Percentiles rank a stretch among this genome's conserved stretches.
Evolutionary conservation across 2,888 invertebrate genomes (phyloP).

Genomic region (Cataglyphis cursor): DNA sequence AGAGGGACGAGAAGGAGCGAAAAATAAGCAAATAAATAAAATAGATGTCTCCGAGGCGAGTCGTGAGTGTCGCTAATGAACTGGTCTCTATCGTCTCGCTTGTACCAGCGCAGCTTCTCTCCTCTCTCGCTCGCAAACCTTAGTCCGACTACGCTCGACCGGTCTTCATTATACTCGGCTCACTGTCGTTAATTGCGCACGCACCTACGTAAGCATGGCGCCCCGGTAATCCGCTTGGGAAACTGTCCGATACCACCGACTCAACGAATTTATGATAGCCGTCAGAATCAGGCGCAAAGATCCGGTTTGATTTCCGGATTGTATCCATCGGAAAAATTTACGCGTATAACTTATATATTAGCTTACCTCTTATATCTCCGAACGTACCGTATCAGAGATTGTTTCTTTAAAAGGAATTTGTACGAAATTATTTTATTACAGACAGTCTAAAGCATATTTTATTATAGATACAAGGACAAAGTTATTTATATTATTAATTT

Average conservation of each 20-base stretch:
- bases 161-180: constrained; percentile 84
- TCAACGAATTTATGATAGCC: constrained; percentile 74
- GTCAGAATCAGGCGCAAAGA: constrained; percentile 6
- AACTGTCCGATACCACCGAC: constrained; percentile 78
- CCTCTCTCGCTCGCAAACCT: constrained; percentile 68
- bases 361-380: not conserved
- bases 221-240: constrained; percentile 73
- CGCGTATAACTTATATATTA: not conserved
- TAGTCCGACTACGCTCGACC: constrained; percentile 78
- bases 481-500: not conserved
- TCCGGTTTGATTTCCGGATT: constrained; percentile 40
- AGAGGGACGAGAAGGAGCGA: constrained; percentile 62
- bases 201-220: constrained; percentile 79
- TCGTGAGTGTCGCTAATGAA: constrained; percentile 85
- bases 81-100: constrained; percentile 83
- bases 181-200: constrained; percentile 83
- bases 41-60: constrained; percentile 83
- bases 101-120: constrained; percentile 54
- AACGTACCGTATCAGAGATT: not conserved
- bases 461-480: not conserved
- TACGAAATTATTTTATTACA: not conserved
- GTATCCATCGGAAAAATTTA: not conserved
- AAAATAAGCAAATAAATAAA: constrained; percentile 83
- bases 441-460: not conserved
- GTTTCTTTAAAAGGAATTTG: not conserved